Base-by-base conservation (phyloP, 2,888 invertebrate species). In the Acrobasis suavella region DNA sequence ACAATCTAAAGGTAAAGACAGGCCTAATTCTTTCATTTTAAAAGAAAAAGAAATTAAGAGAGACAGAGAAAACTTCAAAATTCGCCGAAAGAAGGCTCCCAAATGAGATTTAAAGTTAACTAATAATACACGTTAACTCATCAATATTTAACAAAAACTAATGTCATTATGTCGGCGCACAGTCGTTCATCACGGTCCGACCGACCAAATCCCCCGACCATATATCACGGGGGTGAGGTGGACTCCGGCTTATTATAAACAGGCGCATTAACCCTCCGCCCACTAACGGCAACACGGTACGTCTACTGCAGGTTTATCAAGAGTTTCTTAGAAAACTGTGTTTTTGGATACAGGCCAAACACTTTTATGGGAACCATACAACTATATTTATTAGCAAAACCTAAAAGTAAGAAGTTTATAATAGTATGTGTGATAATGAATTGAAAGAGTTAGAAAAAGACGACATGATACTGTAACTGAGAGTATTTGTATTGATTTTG, bases 341-440 rank as follows among this genome's bases (percentile, higher is more conserved):
- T 76, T 82, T 74, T 82, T 89, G 89, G 86, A 79, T 64, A 64
- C 62, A 59, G 63, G 87, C 87, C 89, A 88, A 83, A 73, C 76
- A 42, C 39, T 7, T 56, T 39, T n/a, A 52, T 32, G 52, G 52
- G 52, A 32, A 52, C 9, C 8, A 9, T 22, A n/a, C 10, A 32
- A 22, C 2, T 22, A 2, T 22, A 32, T 32, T 32, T 32, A 32
- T 32, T 32, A 32, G 5, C 32, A 32, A 32, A 32, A 32, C 32
- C 7, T 32, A 7, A 32, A 32, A 32, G 5, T 32, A 32, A 32
- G 32, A 32, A 7, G 32, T 6, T 32, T 6, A 22, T 22, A 22
- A 22, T 22, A 22, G 5, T 2, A 0, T 32, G 7, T 2, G 7
- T 32, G 32, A 32, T 32, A 8, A 5, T 22, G 22, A 22, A 22